Base-by-base conservation (phyloP, 2,888 invertebrate genomes). In the Cosmorhoe ocellata region DNA sequence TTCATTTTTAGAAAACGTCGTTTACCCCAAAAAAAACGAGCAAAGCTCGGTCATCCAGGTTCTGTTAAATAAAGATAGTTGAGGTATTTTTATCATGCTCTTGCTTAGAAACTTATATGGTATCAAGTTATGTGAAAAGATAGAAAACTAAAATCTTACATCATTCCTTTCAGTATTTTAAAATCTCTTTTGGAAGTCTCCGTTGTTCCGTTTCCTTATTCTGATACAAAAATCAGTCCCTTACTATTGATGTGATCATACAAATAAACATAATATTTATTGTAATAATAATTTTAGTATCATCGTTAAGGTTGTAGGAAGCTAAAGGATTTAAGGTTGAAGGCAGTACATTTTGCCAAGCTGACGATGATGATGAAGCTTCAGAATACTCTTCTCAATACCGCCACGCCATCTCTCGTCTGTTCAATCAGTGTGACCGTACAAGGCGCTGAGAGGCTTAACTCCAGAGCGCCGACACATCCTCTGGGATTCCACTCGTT, bases 401-500 rank as follows among this genome's bases (percentile, higher is more conserved):
- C 47, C 56, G 44, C 43, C 37, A 44, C 51, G 47, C 45, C 47
- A 44, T 47, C 48, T 41, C 27, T 39, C 43, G 40, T 44, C 33
- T 48, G 71, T 74, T 69, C 78, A 81, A 79, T 81, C 79, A 73
- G 64, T 68, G 69, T 64, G 67, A 67, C 66, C 62, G 59, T 59
- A 47, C 64, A 51, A 51, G 54, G 67, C 74, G 11, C 22, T 24
- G 75, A 79, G 77, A 74, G 74, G 84, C 81, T 84, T 83, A 81
- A 64, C 64, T 69, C 65, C 66, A 62, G 66, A 68, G 73, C 75
- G 76, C 71, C 74, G 60, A 62, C 73, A 71, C 76, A 77, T 83
- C 84, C 85, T 74, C 56, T 34, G 82, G 86, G 84, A 84, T 75
- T 84, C 76, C 72, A 54, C 57, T 53, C 69, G 64, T 59, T 61